A percentile compares a stretch with the other conserved stretches of the same genome.
phyloP scores from a whole-genome alignment of 1,140 invertebrate genomes.

The Epicauta chinensis region DNA sequence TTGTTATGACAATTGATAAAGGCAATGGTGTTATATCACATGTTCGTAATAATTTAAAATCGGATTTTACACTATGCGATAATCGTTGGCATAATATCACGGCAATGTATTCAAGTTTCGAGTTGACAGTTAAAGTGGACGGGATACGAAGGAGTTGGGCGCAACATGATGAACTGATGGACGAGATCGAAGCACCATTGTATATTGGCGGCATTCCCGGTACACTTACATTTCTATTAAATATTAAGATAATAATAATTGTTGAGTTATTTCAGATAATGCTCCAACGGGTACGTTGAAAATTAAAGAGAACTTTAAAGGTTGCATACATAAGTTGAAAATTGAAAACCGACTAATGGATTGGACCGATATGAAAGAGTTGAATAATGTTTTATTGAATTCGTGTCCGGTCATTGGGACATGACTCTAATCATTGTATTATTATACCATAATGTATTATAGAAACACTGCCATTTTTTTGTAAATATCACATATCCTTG shows the following conservation, averaged over 20 bases:
- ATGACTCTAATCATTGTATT: background rate
- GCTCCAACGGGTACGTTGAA: constrained; percentile 59
- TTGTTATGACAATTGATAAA: constrained; percentile 64
- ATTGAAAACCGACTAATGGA: constrained; percentile 61
- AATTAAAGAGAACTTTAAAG: constrained; percentile 77
- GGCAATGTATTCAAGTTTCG: constrained; percentile 63
- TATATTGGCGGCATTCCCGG: constrained; percentile 84
- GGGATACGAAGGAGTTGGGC: constrained; percentile 45
- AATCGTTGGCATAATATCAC: constrained; percentile 81
- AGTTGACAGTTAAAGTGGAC: constrained; percentile 68
- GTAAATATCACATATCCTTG: background rate
- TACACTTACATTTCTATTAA: background rate
- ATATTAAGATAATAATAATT: constrained; percentile 10
- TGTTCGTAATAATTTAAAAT: constrained; percentile 54
- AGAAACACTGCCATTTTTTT: background rate
- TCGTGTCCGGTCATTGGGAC: constrained; percentile 60
- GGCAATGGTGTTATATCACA: constrained; percentile 55
- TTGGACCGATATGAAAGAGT: constrained; percentile 76
- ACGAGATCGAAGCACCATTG: constrained; percentile 55
- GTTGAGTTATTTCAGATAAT: constrained; percentile 49
- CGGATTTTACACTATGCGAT: constrained; percentile 68
- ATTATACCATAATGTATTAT: background rate
- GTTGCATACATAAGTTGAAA: constrained; percentile 81
- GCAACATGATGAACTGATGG: constrained; percentile 36
- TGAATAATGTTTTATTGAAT: constrained; percentile 77